A percentile compares a stretch with the other conserved stretches of the same genome.
Evolutionary conservation across 2,888 invertebrate species (phyloP).

Genomic region (Pammene aurita): DNA sequence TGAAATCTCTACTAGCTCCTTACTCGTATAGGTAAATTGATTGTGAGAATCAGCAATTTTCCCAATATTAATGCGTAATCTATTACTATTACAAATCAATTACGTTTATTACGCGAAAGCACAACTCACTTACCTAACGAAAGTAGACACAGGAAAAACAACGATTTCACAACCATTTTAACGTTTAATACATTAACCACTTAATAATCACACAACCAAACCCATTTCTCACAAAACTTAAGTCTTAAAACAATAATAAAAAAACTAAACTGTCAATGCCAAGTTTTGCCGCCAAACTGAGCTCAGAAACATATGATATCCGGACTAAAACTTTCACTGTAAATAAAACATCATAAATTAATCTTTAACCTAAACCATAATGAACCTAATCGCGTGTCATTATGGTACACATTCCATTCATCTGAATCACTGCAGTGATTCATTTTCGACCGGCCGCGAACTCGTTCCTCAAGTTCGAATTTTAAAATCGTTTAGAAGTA

Average conservation of each 20-base stretch:
- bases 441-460: conserved; percentile 21
- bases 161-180: conserved; percentile 43
- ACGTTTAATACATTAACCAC: conserved; percentile 43
- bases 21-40: not conserved
- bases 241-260: conserved; percentile 45
- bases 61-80: conserved; percentile 10
- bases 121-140: conserved; percentile 49
- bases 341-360: conserved; percentile 56
- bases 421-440: conserved; percentile 22
- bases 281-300: conserved; percentile 76
- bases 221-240: conserved; percentile 12
- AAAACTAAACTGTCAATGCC: conserved; percentile 56
- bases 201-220: conserved; percentile 40
- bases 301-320: conserved; percentile 53
- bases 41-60: not conserved
- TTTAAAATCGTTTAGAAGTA: conserved; percentile 53
- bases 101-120: conserved; percentile 16
- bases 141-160: conserved; percentile 47
- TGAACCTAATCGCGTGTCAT: conserved; percentile 15
- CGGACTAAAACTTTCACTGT: conserved; percentile 55
- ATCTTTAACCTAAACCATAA: conserved; percentile 16
- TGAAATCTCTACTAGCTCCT: too few species aligned
- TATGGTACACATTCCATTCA: conserved; percentile 23
- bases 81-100: conserved; percentile 2
- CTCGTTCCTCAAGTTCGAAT: conserved; percentile 50